Base-by-base conservation (phyloP, 1,140 invertebrate genomes). In the Aphelinus certus region DNA sequence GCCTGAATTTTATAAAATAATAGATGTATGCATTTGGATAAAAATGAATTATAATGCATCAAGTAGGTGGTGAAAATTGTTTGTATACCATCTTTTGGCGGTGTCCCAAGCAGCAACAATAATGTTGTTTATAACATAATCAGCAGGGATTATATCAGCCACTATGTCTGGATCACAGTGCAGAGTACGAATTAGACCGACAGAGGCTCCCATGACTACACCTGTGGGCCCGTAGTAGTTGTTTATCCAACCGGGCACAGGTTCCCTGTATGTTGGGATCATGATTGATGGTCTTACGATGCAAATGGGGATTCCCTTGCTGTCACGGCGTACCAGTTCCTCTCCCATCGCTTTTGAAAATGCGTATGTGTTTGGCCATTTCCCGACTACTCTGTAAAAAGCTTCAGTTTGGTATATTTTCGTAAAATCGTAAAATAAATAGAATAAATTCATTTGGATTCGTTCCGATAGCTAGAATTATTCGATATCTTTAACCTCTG, bases 71-170 rank as follows among this genome's bases (percentile, higher is more conserved):
- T 26, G 26, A 26, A 26, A 26, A 26, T 26, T 26, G 26, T 26
- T 48, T 0, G n/a, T 26, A 6, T 81, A 85, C 82, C 77, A 89
- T 10, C 85, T 89, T 69, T 88, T 86, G 1, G 88, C 89, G 1
- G 91, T 90, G 75, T 92, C 89, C 89, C 92, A 93, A 9, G 93
- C 93, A 3, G 92, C 89, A 1, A 91, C 91, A 56, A 97, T 92
- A 58, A 97, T 89, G 56, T 94, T 91, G 82, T 95, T 96, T n/a
- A 96, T 93, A 2, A 93, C 93, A 75, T 92, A 91, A 88, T 98
- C 96, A 0, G 95, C 95, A 0, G 96, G 96, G 48, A 98, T 93
- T 2, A 98, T 88, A 79, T 98, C 96, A 0, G 95, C 94, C 6
- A 90, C 88, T 60, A 90, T 89, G 1, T 89, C 81, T 7, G 79